Conservation (phyloP, 2,888 invertebrate species). For the Notocelia uddmanniana region DNA sequence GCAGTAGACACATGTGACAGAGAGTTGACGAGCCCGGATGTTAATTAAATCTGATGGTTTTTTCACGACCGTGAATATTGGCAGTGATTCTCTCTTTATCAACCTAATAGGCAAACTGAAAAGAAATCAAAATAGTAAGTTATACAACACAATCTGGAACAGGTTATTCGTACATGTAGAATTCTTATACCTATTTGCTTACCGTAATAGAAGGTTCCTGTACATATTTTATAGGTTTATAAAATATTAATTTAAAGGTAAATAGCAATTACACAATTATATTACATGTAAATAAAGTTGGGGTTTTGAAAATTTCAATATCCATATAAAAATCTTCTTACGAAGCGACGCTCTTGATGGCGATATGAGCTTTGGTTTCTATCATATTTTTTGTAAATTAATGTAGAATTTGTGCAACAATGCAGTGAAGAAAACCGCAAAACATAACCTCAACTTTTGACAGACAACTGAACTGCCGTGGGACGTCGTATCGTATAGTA, state of each 20-base stretch:
- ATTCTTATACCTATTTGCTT: conserved; percentile 48
- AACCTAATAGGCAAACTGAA: conserved; percentile 66
- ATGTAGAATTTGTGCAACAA: conserved; percentile 9
- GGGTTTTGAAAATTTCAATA: conserved; percentile 13
- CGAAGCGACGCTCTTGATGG: neutral
- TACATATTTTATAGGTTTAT: conserved; percentile 62
- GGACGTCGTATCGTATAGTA: too few species aligned
- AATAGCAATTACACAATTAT: conserved; percentile 32
- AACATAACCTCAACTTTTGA: conserved; percentile 42
- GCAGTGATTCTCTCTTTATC: conserved; percentile 59
- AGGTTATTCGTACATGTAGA: neutral
- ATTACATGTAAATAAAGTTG: conserved; percentile 16
- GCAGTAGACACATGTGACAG: conserved; percentile 67
- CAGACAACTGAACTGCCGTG: conserved; percentile 21
- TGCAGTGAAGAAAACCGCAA: conserved; percentile 11
- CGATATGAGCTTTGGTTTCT: neutral
- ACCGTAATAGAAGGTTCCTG: conserved; percentile 69
- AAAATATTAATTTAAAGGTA: conserved; percentile 32
- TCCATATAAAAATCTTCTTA: conserved; percentile 1
- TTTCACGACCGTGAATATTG: conserved; percentile 53
- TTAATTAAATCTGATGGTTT: conserved; percentile 47
- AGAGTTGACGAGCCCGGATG: conserved; percentile 61
- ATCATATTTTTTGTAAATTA: neutral
- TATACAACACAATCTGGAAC: conserved; percentile 16
- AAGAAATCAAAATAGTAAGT: conserved; percentile 35